These are phyloP conservation scores for Trisateles emortualis DNA, from an alignment of 2,888 invertebrate species.

Conservation along the genomic window DNA sequence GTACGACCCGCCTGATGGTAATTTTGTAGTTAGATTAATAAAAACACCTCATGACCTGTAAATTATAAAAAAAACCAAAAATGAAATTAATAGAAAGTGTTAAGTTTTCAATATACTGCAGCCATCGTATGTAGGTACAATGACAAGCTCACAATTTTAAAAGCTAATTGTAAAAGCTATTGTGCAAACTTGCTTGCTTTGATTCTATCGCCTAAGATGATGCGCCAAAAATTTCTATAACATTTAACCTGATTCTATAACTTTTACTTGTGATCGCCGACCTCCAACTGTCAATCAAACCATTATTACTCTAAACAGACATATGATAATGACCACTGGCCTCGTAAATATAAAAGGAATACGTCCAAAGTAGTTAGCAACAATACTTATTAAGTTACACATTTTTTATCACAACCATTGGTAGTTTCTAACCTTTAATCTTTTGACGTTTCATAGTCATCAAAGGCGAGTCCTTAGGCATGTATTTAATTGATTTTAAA, in stretches of 20 bases:
- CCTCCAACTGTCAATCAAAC: constrained; percentile 66
- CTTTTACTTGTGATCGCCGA: constrained; percentile 56
- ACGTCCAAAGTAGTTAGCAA: constrained; percentile 26
- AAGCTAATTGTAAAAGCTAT: constrained; percentile 15
- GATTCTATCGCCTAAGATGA: constrained; percentile 17
- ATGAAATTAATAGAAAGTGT: no score
- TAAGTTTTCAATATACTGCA: background rate
- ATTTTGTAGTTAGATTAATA: no score
- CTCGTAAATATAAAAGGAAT: constrained; percentile 50
- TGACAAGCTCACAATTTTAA: background rate
- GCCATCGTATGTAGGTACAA: background rate
- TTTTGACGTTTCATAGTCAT: constrained; percentile 1
- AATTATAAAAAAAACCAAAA: no score
- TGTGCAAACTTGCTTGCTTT: background rate
- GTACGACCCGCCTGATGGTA: no score
- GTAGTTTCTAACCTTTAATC: constrained; percentile 24
- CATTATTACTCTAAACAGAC: constrained; percentile 61
- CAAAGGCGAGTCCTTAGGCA: background rate
- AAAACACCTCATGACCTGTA: no score
- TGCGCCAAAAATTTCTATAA: constrained; percentile 49
- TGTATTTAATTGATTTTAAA: constrained; percentile 1
- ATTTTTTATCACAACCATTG: constrained; percentile 27
- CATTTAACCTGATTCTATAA: constrained; percentile 54
- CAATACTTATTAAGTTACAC: constrained; percentile 41
- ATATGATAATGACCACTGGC: constrained; percentile 59